Evolutionary conservation across 2,888 invertebrate genomes (phyloP).

Genomic region (Rhorus exstirpatorius): DNA sequence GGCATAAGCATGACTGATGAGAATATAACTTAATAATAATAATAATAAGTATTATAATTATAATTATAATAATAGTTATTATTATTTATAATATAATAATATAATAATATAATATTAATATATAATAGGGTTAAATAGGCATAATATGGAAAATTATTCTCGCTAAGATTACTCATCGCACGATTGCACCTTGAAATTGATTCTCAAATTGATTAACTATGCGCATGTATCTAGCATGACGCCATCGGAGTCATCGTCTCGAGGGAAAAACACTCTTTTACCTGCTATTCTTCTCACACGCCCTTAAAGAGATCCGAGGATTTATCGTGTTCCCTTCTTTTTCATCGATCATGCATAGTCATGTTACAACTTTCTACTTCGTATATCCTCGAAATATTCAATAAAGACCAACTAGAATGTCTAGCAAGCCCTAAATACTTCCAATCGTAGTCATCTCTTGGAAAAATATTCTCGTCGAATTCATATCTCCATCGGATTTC

Average conservation of each 20-base stretch:
- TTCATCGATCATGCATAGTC: not conserved
- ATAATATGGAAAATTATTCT: slow-evolving; percentile 14
- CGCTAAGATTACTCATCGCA: slow-evolving; percentile 32
- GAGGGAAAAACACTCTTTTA: slow-evolving; percentile 50
- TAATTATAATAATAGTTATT: too few species aligned
- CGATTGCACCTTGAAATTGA: slow-evolving; percentile 15
- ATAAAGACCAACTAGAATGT: not conserved
- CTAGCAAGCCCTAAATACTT: slow-evolving; percentile 13
- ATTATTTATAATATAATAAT: not conserved
- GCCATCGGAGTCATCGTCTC: slow-evolving; percentile 48
- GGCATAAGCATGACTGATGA: too few species aligned
- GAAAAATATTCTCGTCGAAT: not conserved
- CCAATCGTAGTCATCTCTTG: not conserved
- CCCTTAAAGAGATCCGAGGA: slow-evolving; percentile 18
- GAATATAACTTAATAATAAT: too few species aligned
- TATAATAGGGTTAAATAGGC: too few species aligned
- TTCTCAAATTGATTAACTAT: too few species aligned
- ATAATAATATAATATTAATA: not conserved
- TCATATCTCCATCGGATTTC: too few species aligned
- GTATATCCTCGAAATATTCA: slow-evolving; percentile 7
- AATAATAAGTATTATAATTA: too few species aligned
- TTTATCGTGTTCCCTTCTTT: not conserved
- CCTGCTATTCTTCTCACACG: slow-evolving; percentile 51
- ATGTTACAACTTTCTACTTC: slow-evolving; percentile 13
- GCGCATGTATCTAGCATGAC: slow-evolving; percentile 44